Conservation (phyloP, 2,113 vertebrate genomes). For the Cephalopterus ornatus region DNA sequence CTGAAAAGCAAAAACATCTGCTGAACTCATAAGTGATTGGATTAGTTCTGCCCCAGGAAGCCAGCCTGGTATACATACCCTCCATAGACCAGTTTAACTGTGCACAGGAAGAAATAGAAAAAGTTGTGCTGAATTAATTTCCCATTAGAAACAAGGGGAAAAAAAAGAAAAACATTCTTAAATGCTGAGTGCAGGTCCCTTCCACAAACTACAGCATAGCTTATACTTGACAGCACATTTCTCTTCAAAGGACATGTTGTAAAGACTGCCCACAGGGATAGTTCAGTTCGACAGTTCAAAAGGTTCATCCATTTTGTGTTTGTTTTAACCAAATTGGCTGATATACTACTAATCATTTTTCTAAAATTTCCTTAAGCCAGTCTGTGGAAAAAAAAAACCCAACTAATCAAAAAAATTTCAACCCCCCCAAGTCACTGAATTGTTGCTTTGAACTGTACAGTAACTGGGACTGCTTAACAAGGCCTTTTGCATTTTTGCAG, state of each 20-base stretch:
- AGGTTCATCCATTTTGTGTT: neutral
- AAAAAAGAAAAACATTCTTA: neutral
- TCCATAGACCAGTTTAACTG: neutral
- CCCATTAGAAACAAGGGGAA: neutral
- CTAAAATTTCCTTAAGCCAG: neutral
- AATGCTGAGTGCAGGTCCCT: neutral
- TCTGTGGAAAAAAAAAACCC: accelerated
- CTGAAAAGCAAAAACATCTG: constrained; percentile 43
- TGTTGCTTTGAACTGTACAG: neutral
- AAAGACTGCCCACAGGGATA: neutral
- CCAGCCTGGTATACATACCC: neutral
- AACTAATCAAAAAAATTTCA: accelerated
- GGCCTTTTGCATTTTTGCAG: neutral
- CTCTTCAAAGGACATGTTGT: neutral
- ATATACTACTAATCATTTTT: neutral
- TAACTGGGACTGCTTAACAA: neutral
- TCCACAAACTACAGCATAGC: neutral
- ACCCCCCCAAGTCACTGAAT: neutral
- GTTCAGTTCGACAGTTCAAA: neutral
- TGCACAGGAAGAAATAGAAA: neutral
- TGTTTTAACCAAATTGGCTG: neutral
- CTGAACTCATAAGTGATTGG: constrained; percentile 5
- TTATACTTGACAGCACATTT: neutral
- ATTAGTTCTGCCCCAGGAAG: constrained; percentile 49
- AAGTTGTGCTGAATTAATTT: neutral